Percentiles rank a stretch among this genome's conserved stretches.
Conservation (phyloP, 2,113 vertebrate genomes). For the Vombatus ursinus region DNA sequence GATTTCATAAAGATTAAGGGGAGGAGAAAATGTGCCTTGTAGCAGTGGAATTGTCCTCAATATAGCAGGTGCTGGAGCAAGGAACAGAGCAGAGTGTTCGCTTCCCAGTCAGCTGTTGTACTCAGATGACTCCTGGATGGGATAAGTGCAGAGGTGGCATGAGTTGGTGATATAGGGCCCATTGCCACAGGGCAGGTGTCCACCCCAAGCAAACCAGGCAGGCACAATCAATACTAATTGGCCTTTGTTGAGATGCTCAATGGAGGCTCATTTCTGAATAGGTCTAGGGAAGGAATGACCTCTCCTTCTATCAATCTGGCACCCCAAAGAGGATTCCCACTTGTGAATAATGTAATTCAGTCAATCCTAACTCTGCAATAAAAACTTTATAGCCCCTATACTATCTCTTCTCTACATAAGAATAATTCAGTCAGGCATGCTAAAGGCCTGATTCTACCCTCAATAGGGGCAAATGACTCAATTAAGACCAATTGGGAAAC, state of each 20-base stretch:
- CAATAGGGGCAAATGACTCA: not conserved
- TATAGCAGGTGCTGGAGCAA: constrained; percentile 11
- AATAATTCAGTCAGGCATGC: constrained; percentile 25
- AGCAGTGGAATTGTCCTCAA: not conserved
- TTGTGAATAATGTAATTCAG: constrained; percentile 70
- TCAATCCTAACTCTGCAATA: constrained; percentile 62
- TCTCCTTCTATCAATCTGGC: constrained; percentile 60
- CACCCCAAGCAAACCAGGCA: constrained; percentile 36
- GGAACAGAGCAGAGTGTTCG: constrained; percentile 12
- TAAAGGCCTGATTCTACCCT: constrained; percentile 30
- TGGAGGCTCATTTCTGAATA: constrained; percentile 62
- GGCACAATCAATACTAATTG: constrained; percentile 74
- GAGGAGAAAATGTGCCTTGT: not conserved
- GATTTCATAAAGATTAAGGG: not conserved
- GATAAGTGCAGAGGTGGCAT: constrained; percentile 65
- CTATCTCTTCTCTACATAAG: constrained; percentile 47
- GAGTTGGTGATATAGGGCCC: constrained; percentile 70
- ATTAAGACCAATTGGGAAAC: not conserved
- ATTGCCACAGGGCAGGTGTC: constrained; percentile 32
- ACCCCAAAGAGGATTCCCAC: constrained; percentile 57
- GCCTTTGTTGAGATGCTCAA: constrained; percentile 70
- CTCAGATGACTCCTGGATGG: constrained; percentile 63
- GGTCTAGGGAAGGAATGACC: constrained; percentile 11
- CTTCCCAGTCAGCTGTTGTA: constrained; percentile 63
- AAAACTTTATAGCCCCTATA: constrained; percentile 63